Evolutionary conservation across 2,797 vertebrate species (phyloP).

Genomic region (Tapera naevia): DNA sequence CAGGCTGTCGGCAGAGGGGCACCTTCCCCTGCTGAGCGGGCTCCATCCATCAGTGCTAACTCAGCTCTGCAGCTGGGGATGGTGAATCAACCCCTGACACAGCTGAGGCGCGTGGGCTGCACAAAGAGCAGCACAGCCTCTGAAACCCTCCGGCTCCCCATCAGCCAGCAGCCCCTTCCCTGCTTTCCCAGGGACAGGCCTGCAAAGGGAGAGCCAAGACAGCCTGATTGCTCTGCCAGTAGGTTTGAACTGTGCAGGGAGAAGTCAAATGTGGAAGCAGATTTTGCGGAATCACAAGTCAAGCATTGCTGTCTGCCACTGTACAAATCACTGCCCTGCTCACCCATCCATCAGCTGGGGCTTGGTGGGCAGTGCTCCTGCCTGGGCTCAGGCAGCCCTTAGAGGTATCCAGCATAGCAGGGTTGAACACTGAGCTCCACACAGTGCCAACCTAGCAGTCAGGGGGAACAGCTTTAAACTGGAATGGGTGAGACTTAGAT

Average conservation of each 20-base stretch:
- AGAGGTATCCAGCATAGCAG: neutral
- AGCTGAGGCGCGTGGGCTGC: accelerated
- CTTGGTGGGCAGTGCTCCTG: accelerated
- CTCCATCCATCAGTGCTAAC: neutral
- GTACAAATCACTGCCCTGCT: neutral
- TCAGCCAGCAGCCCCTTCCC: neutral
- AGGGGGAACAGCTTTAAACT: too few relatives aligned
- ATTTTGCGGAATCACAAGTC: neutral
- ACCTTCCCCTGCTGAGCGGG: accelerated
- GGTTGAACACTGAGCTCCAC: neutral
- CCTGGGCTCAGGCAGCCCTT: neutral
- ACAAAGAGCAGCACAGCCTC: neutral
- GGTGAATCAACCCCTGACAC: neutral
- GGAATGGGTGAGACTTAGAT: too few relatives aligned
- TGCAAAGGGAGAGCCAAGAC: neutral
- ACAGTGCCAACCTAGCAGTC: neutral
- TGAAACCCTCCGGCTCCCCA: neutral
- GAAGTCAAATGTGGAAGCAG: neutral
- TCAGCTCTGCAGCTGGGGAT: neutral
- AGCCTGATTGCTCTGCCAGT: neutral
- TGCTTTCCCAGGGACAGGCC: neutral
- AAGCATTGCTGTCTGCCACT: neutral
- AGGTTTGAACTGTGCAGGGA: neutral
- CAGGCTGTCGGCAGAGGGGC: accelerated
- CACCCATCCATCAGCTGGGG: accelerated